Evolutionary conservation across 2,888 invertebrate genomes (phyloP), one percentile per base, ranked within the genome.

Genomic region (Pyralis farinalis): DNA sequence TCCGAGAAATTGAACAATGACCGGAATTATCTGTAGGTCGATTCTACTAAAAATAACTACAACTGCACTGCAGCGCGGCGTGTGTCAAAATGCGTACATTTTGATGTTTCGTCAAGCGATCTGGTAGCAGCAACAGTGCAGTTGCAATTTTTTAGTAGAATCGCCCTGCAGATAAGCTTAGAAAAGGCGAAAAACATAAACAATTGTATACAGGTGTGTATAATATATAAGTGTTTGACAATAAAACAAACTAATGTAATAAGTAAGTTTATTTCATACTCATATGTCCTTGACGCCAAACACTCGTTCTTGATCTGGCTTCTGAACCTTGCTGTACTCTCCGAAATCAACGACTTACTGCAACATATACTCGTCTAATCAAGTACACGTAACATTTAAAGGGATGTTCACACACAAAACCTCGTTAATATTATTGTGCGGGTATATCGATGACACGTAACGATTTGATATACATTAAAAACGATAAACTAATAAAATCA

Each of bases 241-340:
- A 27, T 20, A 10, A 37, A 11, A 37, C 11, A 31, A 31, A 22
- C 5, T 8, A 20, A 29, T 30, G 25, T 32, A 31, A 32, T 38
- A 38, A 63, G 68, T 71, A 71, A 58, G 65, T 74, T 69, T 73
- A 76, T 71, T 71, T 54, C 69, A 63, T 72, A 71, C 63, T 72
- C 64, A 56, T n/a, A n/a, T 63, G 58, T 60, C 62, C 47, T 48
- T 52, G 50, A 54, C 51, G 41, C 49, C 61, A 61, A 63, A 56
- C 49, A 63, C 56, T 31, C 60, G 58, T 55, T 49, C 55, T 55
- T 58, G 45, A 59, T 52, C 48, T 44, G 43, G n/a, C n/a, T n/a
- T n/a, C n/a, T n/a, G n/a, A n/a, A n/a, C 16, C 25, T 2, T 7
- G 16, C 16, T 4, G 7, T 5, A 3, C 31, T 12, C 20, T 25